Conservation (phyloP, 2,888 invertebrate species). For the Orthosia gracilis region DNA sequence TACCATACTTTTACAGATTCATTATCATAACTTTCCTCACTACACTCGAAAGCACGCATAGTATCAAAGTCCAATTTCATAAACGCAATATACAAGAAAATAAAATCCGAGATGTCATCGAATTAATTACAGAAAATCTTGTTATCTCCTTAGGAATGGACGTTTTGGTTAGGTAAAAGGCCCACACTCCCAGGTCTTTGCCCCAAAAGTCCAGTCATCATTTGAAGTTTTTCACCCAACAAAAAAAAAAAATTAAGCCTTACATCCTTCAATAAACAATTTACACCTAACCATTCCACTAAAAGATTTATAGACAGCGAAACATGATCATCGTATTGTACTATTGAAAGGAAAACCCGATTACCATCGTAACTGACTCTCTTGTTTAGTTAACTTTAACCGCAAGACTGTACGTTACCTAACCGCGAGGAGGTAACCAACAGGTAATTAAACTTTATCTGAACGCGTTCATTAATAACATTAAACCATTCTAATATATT, state of each 20-base stretch:
- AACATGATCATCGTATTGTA: constrained; percentile 26
- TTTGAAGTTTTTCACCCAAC: no score
- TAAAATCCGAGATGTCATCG: no score
- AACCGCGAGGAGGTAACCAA: constrained; percentile 55
- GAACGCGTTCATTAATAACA: constrained; percentile 61
- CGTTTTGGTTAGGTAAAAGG: no score
- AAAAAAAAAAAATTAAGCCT: background rate
- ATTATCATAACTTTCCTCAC: no score
- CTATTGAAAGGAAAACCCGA: constrained; percentile 23
- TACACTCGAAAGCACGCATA: no score
- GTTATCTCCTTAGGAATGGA: no score
- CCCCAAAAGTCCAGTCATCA: no score
- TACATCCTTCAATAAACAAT: background rate
- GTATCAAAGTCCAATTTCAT: no score
- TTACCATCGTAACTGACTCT: constrained; percentile 15
- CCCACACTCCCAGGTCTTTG: no score
- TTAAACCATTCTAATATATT: constrained; percentile 52
- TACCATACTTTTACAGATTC: no score
- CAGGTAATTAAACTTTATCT: constrained; percentile 64
- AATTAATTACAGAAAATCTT: no score
- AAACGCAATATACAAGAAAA: no score
- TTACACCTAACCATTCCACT: background rate
- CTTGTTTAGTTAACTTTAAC: constrained; percentile 45
- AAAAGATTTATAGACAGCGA: constrained; percentile 7
- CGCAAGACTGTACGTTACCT: constrained; percentile 57